These are phyloP conservation scores for Phyllostomus discolor DNA, from an alignment of 2,113 vertebrate genomes.

Conservation along the genomic window DNA sequence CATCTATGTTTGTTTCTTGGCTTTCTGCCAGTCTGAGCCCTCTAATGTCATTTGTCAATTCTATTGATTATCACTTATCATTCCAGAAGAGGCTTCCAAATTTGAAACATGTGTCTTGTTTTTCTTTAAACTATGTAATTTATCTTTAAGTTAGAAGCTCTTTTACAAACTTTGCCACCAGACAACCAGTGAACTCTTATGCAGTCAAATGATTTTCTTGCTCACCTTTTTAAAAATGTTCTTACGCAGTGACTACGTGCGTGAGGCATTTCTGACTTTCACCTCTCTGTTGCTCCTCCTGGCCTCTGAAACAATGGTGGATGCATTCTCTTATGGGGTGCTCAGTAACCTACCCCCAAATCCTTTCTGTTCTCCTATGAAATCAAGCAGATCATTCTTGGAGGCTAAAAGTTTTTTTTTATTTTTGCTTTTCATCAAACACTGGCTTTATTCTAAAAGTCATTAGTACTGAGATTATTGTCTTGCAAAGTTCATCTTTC, in stretches of 20 bases:
- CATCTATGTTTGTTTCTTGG: not conserved
- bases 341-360: not conserved
- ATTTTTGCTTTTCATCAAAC: not conserved
- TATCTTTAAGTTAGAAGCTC: not conserved
- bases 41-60: not conserved
- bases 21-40: not conserved
- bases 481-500: not conserved
- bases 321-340: not conserved
- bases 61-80: not conserved
- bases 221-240: not conserved
- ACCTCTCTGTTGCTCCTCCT: not conserved
- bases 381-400: not conserved
- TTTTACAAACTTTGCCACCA: not conserved
- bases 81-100: not conserved
- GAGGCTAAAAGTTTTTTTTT: not conserved
- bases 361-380: not conserved
- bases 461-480: not conserved
- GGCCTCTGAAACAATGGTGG: not conserved
- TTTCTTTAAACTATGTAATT: not conserved
- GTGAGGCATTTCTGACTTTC: not conserved
- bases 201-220: not conserved
- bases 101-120: not conserved
- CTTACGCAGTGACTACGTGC: not conserved
- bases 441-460: not conserved
- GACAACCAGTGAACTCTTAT: not conserved